Base-by-base conservation (phyloP, 2,113 vertebrate species). In the Spheniscus mendiculus region DNA sequence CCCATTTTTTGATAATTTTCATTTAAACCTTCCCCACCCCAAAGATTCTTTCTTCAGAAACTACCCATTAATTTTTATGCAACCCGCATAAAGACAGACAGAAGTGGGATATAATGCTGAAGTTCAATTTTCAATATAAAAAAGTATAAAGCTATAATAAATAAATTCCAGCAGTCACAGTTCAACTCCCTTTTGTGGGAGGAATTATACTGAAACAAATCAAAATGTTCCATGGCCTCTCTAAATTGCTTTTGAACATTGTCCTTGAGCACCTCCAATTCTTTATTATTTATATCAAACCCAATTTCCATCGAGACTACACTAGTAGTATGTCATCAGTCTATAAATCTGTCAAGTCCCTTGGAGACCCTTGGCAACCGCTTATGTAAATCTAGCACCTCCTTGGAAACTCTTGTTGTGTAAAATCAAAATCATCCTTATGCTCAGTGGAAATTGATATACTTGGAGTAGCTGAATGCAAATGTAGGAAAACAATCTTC, bases 271-370 rank as follows among this genome's bases (percentile, higher is more conserved):
- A 91, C 50, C 69, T 94, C 83, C 83, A 65, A 18, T 55, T 55
- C 72, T 81, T 90, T 47, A 80, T 87, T 25, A 76, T 70, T 88
- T 70, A 59, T n/a, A 93, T 63, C 88, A 89, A 93, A 34, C 50
- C 47, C 3, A 3, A n/a, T 69, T 92, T 79, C 89, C 83, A 85
- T 9, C 21, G 73, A 65, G 89, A 87, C 89, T 87, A 50, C 19
- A 30, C 69, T 44, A 77, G 53, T 22, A 82, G 69, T 65, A 32
- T 21, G 58, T 76, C 95, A 95, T 53, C 66, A 26, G 56, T 40
- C 86, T 26, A 70, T 89, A 97, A 96, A 94, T 65, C 94, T 93
- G 83, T 69, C 93, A 45, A 56, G 92, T 53, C 72, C 90, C 95
- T 59, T 42, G 38, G 76, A 97, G 92, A 83, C 55, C 90, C 86